Base-by-base conservation (phyloP, 2,113 vertebrate species). In the Nesogale talazaci region DNA sequence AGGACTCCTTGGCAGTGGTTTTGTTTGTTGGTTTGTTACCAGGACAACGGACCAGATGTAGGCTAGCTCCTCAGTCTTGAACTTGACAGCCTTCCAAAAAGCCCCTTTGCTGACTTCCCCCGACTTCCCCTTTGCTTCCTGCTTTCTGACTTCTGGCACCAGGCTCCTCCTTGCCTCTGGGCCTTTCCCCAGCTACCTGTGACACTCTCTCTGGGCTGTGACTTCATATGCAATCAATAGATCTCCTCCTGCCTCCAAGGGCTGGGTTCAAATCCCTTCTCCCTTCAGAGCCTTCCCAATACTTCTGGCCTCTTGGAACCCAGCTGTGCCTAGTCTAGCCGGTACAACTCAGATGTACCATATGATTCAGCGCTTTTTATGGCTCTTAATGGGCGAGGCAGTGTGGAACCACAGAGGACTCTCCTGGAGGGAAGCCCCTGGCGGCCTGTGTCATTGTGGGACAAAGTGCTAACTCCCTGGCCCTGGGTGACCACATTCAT, bases 201-300 rank as follows among this genome's bases (percentile, higher is more conserved):
- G 0, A 76, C 65, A 20, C 74, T 46, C 20, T 74, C 75, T 70
- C n/a, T n/a, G n/a, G 29, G 63, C 87, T 85, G 46, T 56, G 56
- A 85, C 59, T 14, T 59, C 23, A 80, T 38, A 27, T 25, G n/a
- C n/a, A n/a, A 76, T 34, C 25, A 25, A 89, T 74, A 2, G 10
- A 52, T 52, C 46, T 52, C 46, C 46, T 52, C 46, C 46, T 52
- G 10, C 46, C 46, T 52, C 46, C 61, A 78, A 91, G 34, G 3
- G 56, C 56, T 40, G 88, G 88, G 69, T 63, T 93, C 52, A 89
- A 77, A 89, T 69, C 61, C 85, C 42, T 81, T 34, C 36, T 84
- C 57, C 19, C 20, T n/a, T 77, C 74, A 91, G 83, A 82, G 17
- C 22, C 27, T 80, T 84, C 19, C 57, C 36, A 36, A 12, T 29